Conservation (phyloP, 2,888 invertebrate species). For the Melanotus villosus region DNA sequence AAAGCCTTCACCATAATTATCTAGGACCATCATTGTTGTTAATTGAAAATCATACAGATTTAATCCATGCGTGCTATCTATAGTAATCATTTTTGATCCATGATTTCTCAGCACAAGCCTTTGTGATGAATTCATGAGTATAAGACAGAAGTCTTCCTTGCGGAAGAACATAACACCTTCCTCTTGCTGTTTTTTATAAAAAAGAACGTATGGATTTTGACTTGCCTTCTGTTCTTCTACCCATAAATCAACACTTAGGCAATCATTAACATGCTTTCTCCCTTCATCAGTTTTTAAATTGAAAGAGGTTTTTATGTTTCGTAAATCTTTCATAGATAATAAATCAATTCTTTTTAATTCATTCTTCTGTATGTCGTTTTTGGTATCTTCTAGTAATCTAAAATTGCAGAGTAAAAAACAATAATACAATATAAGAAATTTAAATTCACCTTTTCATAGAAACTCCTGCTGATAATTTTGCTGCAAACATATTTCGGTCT, state of each 20-base stretch:
- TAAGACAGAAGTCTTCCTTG: background rate
- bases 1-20: slow-evolving; percentile 49
- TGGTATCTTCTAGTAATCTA: too few relatives aligned
- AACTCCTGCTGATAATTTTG: too few relatives aligned
- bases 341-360: background rate
- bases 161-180: background rate
- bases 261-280: background rate
- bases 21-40: slow-evolving; percentile 43
- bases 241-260: background rate
- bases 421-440: too few relatives aligned
- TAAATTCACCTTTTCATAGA: too few relatives aligned
- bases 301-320: background rate
- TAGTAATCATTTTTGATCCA: slow-evolving; percentile 16
- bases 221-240: background rate
- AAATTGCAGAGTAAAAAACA: too few relatives aligned
- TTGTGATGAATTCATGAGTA: background rate
- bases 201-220: background rate
- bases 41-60: slow-evolving; percentile 50
- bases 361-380: too few relatives aligned
- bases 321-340: background rate
- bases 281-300: background rate
- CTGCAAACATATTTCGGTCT: too few relatives aligned
- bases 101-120: background rate
- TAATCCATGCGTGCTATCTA: slow-evolving; percentile 49
- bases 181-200: background rate